Base-by-base conservation (phyloP, 2,888 invertebrate species). In the Abscondita cerata region DNA sequence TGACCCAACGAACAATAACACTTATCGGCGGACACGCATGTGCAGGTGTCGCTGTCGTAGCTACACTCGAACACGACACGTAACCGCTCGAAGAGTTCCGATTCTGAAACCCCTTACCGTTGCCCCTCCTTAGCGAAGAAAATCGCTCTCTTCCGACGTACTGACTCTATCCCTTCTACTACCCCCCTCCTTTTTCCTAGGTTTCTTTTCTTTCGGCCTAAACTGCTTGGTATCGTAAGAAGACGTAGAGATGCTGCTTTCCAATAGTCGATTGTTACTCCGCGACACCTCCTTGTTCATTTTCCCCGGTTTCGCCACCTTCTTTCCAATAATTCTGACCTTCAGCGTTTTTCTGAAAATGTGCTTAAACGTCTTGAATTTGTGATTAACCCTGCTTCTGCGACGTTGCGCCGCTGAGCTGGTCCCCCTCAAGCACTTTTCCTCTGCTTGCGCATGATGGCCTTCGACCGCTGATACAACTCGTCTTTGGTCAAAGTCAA, bases 401-500 rank as follows among this genome's bases (percentile, higher is more conserved):
- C 72, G 74, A 51, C 73, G 19, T 12, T 18, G 19, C 77, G 86
- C 83, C 60, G 82, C 81, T 64, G 79, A 81, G 65, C 84, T 85
- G 58, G 85, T 86, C 52, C 84, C 81, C 73, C 86, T 82, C 52
- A 88, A 76, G 65, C 86, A 82, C 75, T 89, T 89, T 90, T 90
- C 76, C 88, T 90, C 71, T 93, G 92, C 55, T 92, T 86, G 62
- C 91, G 86, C 94, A 95, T 95, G 65, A 95, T 95, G 62, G 89
- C 89, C 79, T 95, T 95, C 66, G 94, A 93, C 73, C 93, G 87
- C 76, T 93, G 92, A 76, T 93, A 95, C 65, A 95, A 84, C 80
- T 95, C 95, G 75, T 95, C 95, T 81, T 94, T 93, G n/a, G 94
- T 95, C 61, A 95, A 81, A 0, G 95, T 95, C 0, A 95, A 1